Evolutionary conservation across 2,113 vertebrate genomes (phyloP).

Genomic region (Perca schrenkii): DNA sequence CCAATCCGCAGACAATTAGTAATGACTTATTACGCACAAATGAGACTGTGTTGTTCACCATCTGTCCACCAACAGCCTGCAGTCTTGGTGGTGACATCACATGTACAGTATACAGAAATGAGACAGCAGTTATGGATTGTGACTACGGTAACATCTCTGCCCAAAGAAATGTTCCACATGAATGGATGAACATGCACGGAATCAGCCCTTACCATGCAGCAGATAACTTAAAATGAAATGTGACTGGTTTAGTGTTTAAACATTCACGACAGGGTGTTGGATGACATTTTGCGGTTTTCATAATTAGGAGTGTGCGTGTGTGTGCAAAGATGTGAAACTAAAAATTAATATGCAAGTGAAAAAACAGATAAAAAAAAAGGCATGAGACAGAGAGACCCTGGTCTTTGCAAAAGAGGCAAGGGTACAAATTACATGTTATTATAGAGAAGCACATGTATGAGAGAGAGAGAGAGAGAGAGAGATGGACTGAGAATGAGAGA

Average conservation of each 20-base stretch:
- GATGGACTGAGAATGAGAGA: not conserved
- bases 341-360: slow-evolving; percentile 10
- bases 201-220: not conserved
- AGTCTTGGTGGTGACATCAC: slow-evolving; percentile 23
- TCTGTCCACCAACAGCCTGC: slow-evolving; percentile 61
- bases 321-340: not conserved
- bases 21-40: slow-evolving; percentile 79
- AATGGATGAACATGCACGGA: not conserved
- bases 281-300: slow-evolving; percentile 15
- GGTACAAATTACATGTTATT: slow-evolving; percentile 52
- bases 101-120: slow-evolving; percentile 5
- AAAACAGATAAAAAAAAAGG: slow-evolving; percentile 25
- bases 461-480: slow-evolving; percentile 3
- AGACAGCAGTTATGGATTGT: slow-evolving; percentile 13
- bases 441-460: slow-evolving; percentile 20
- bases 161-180: slow-evolving; percentile 18
- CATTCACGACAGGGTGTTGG: not conserved
- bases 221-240: not conserved
- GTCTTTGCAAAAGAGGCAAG: slow-evolving; percentile 6
- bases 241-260: slow-evolving; percentile 11
- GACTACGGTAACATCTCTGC: not conserved
- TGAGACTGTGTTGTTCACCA: slow-evolving; percentile 64
- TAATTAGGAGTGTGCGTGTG: slow-evolving; percentile 14
- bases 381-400: not conserved
- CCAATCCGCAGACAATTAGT: slow-evolving; percentile 80